Base-by-base conservation (phyloP, 2,113 vertebrate species). In the Rafetus swinhoei region DNA sequence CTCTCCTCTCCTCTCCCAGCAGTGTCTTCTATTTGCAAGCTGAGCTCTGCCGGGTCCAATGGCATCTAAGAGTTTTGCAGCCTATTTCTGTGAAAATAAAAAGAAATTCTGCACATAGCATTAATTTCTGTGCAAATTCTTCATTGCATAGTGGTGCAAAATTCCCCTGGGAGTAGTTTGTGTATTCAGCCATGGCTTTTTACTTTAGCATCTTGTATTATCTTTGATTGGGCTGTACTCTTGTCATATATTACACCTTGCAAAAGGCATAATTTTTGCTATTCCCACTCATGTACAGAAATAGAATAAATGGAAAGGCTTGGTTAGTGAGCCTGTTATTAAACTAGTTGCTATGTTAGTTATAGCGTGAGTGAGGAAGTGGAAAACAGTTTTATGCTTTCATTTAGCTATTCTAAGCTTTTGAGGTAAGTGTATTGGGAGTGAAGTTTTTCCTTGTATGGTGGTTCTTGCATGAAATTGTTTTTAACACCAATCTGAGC, bases 381-480 rank as follows among this genome's bases (percentile, higher is more conserved):
- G 55, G 14, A 76, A 50, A 50, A 25, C 35, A 59, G 11, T 21
- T 57, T 57, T 29, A 19, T 62, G n/a, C 21, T 27, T 84, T 21
- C 27, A 52, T 77, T 82, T 14, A 32, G 24, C 39, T 88, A 27
- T 69, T 65, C 53, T 32, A 7, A 60, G 25, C 9, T 84, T 85
- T 80, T 45, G 27, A 79, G 32, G 35, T 22, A 65, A 45, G 45
- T 72, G 5, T 81, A 69, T 57, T n/a, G 53, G 60, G 19, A 35
- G 10, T 77, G 27, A 62, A 10, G 25, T 62, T 79, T 60, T 89
- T 7, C n/a, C 15, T 6, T 29, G 16, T 84, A 21, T 0, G 0
- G 82, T 90, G 89, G 19, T 3, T 7, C 57, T 0, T 0, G 8
- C 87, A 35, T 21, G 69, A 11, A 80, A 81, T 5, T 80, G 29